These are phyloP conservation scores for Beris morrisii DNA, from an alignment of 2,888 invertebrate genomes.

Conservation along the genomic window DNA sequence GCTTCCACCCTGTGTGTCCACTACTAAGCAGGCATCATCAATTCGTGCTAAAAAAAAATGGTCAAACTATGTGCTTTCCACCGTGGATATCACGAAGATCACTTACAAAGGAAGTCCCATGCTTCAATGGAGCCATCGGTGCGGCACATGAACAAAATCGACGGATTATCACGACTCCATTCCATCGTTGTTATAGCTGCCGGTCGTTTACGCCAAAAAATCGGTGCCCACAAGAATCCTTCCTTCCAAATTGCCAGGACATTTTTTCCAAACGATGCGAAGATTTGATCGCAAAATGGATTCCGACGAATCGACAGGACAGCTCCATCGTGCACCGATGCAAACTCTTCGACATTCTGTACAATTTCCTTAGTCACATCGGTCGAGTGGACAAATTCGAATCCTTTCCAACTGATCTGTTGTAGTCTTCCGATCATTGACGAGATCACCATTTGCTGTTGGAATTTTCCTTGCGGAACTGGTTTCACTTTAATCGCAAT, in stretches of 20 bases:
- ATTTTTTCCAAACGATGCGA: conserved; percentile 74
- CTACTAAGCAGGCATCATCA: conserved; percentile 64
- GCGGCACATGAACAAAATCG: conserved; percentile 70
- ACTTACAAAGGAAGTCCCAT: conserved; percentile 70
- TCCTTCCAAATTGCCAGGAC: conserved; percentile 76
- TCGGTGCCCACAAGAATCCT: conserved; percentile 62
- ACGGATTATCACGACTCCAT: conserved; percentile 78
- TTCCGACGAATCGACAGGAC: conserved; percentile 64
- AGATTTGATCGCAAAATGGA: conserved; percentile 63
- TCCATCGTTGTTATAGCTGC: conserved; percentile 64
- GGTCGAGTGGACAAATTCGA: conserved; percentile 59
- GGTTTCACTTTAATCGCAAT: conserved; percentile 43
- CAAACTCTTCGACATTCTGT: conserved; percentile 53
- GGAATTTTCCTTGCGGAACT: conserved; percentile 26
- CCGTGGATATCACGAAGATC: no score
- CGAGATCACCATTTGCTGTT: conserved; percentile 52
- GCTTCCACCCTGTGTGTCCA: conserved; percentile 67
- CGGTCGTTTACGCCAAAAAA: conserved; percentile 68
- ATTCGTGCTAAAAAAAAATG: conserved; percentile 47
- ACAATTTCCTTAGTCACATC: conserved; percentile 63
- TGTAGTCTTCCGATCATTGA: conserved; percentile 49
- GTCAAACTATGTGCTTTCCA: background rate
- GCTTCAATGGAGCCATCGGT: conserved; percentile 76
- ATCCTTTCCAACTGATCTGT: conserved; percentile 65
- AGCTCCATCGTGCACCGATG: conserved; percentile 71